Base-by-base conservation (phyloP, 2,888 invertebrate genomes). In the Lycaena phlaeas region DNA sequence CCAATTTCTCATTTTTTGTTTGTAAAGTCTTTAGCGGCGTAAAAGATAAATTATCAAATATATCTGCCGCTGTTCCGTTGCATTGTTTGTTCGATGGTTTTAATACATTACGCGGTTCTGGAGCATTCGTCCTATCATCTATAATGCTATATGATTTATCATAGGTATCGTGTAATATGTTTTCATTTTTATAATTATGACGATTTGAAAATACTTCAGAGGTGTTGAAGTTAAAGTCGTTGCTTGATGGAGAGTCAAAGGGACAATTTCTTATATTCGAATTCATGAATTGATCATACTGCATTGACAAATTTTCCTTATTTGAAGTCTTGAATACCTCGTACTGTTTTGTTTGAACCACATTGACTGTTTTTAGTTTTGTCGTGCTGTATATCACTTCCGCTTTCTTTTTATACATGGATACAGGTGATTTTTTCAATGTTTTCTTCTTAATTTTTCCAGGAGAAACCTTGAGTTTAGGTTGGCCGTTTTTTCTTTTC, bases 21-120 rank as follows among this genome's bases (percentile, higher is more conserved):
- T 58, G 50, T 4, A 56, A 5, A 27, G 49, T 58, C 51, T 82
- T 84, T 2, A 82, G 49, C 9, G 84, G 84, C 3, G 82, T 81
- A 46, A 81, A 84, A 4, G 67, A 71, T 1, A 82, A 57, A 52
- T 81, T 73, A 45, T 84, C 82, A 58, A 82, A 79, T 27, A 81
- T 49, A 44, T 81, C 72, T 30, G 64, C 48, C 6, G 53, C 54
- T 17, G 67, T 62, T 14, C 53, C 48, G 27, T 68, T 54, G 42
- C 38, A 48, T 7, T 69, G 68, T 44, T 60, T 75, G 40, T 76
- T 79, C n/a, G 62, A 68, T 29, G 72, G 64, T 50, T 69, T 72
- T 14, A 78, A 46, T 27, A 73, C 49, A 59, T 76, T 75, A 36
- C 53, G 51, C 0, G 54, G 54, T 17, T 55, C 37, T 36, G 59